These are phyloP conservation scores for Molorchus minor DNA, from an alignment of 2,888 invertebrate genomes.

Conservation along the genomic window DNA sequence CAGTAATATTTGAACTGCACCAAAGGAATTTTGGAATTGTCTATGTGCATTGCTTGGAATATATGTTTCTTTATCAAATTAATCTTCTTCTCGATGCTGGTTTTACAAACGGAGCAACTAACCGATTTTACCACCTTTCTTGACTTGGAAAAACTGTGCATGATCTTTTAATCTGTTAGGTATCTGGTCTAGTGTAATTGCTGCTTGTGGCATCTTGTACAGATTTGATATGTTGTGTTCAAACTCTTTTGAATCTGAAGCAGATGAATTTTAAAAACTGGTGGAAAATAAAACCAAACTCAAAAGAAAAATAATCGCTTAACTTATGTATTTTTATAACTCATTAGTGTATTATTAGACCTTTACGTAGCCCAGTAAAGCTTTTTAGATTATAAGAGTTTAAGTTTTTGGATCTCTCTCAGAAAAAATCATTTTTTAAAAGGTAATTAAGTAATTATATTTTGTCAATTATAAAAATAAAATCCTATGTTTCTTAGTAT, in stretches of 20 bases:
- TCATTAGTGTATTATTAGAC: too few relatives aligned
- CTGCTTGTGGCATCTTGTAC: slow-evolving; percentile 32
- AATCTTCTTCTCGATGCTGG: slow-evolving; percentile 28
- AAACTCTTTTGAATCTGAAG: slow-evolving; percentile 27
- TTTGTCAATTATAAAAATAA: too few relatives aligned
- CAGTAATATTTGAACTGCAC: slow-evolving; percentile 50
- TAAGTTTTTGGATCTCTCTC: too few relatives aligned
- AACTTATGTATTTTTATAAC: too few relatives aligned
- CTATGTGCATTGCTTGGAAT: slow-evolving; percentile 24
- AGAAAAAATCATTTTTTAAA: too few relatives aligned
- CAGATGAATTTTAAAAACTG: neutral
- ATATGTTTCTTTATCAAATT: slow-evolving; percentile 42
- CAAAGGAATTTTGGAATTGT: slow-evolving; percentile 15
- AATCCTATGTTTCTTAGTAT: too few relatives aligned
- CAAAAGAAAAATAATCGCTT: slow-evolving; percentile 1
- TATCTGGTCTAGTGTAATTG: slow-evolving; percentile 34
- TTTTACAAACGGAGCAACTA: slow-evolving; percentile 42
- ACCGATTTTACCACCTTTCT: slow-evolving; percentile 17
- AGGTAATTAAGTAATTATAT: too few relatives aligned
- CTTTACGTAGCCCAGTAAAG: too few relatives aligned
- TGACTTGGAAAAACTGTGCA: slow-evolving; percentile 35
- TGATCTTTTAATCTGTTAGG: slow-evolving; percentile 44
- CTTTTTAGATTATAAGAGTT: too few relatives aligned
- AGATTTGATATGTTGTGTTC: slow-evolving; percentile 44
- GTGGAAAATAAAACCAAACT: neutral